Percentiles rank a stretch among this genome's conserved stretches.
phyloP scores from a whole-genome alignment of 2,113 vertebrate genomes.

The Pachyramphus minor region DNA sequence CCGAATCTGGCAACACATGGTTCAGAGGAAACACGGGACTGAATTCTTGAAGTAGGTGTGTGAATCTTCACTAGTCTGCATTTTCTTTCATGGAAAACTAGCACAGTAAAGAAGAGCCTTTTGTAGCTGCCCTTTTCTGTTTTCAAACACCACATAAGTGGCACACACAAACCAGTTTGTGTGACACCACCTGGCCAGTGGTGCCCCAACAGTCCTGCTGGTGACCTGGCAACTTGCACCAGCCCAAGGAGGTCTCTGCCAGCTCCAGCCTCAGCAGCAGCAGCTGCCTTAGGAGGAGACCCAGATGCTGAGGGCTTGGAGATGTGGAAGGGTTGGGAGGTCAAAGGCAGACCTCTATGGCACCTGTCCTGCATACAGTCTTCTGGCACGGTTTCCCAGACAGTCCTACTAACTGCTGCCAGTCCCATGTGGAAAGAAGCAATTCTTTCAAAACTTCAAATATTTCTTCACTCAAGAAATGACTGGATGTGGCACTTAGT shows the following conservation, averaged over 20 bases:
- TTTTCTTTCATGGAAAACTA: neutral
- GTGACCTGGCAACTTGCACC: neutral
- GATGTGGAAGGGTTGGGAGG: neutral
- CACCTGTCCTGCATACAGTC: neutral
- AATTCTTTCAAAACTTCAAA: neutral
- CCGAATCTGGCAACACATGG: neutral
- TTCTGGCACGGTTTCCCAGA: rapidly evolving
- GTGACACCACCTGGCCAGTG: rapidly evolving
- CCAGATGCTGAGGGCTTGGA: rapidly evolving
- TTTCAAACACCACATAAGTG: neutral
- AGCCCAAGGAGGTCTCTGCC: neutral
- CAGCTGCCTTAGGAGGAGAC: neutral
- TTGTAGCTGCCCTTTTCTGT: neutral
- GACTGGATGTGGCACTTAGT: rapidly evolving
- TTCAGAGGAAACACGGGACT: neutral
- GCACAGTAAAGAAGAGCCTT: neutral
- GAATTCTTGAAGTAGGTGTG: neutral
- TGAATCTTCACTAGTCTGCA: neutral
- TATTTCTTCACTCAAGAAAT: neutral
- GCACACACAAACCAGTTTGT: neutral
- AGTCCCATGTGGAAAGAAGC: neutral
- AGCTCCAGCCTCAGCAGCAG: neutral
- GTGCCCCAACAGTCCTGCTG: neutral
- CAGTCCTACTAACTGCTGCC: neutral
- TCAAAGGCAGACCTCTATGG: neutral